Conservation (phyloP, 2,113 vertebrate species). For the Carlito syrichta region DNA sequence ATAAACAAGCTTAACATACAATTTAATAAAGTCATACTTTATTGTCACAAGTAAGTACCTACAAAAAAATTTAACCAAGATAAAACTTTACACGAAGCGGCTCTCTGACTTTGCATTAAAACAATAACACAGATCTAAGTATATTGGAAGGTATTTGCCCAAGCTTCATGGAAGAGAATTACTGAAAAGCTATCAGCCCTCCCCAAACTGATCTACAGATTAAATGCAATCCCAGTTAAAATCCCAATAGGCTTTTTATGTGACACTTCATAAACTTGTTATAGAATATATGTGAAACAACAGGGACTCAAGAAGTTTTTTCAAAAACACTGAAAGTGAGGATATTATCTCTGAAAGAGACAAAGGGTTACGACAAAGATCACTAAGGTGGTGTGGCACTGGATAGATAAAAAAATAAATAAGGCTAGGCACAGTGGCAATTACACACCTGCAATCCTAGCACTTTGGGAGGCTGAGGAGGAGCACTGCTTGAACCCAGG, state of each 20-base stretch:
- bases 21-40: background rate
- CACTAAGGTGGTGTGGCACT: background rate
- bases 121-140: background rate
- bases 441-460: too few species aligned
- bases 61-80: background rate
- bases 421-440: too few species aligned
- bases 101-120: background rate
- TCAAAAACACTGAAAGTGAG: background rate
- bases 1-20: background rate
- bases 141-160: background rate
- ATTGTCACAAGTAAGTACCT: background rate
- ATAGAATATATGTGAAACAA: background rate
- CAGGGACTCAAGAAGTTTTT: background rate
- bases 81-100: background rate
- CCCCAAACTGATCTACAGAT: too few species aligned
- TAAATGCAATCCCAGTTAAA: background rate
- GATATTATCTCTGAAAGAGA: background rate
- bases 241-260: background rate
- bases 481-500: too few species aligned
- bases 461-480: too few species aligned
- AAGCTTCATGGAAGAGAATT: background rate
- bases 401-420: background rate
- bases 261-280: background rate
- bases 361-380: background rate
- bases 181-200: background rate